Conservation (phyloP, 2,113 vertebrate species). For the Hymenochirus boettgeri region DNA sequence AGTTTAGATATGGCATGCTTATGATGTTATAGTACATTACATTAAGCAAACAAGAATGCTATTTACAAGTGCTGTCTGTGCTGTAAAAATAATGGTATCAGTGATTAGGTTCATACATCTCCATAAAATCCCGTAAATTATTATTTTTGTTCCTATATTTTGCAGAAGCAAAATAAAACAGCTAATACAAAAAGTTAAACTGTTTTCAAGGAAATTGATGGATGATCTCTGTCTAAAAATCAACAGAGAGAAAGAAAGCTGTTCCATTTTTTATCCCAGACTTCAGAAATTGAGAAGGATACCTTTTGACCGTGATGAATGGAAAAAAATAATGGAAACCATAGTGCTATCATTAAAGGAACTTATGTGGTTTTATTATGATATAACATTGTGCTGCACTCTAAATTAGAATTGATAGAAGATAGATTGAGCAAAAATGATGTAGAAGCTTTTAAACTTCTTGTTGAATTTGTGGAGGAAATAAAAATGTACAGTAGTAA, state of each 20-base stretch:
- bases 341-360: constrained; percentile 28
- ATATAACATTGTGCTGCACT: constrained; percentile 32
- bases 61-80: too few relatives aligned
- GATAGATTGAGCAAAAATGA: constrained; percentile 31
- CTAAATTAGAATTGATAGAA: constrained; percentile 35
- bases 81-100: too few relatives aligned
- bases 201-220: neutral
- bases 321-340: constrained; percentile 39
- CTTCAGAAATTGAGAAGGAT: constrained; percentile 37
- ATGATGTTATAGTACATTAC: too few relatives aligned
- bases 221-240: constrained; percentile 7
- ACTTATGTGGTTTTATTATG: constrained; percentile 37
- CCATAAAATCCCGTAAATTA: too few relatives aligned
- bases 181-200: neutral
- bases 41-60: too few relatives aligned
- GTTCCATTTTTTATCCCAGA: neutral
- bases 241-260: constrained; percentile 1
- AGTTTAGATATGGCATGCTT: too few relatives aligned
- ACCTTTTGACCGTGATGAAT: constrained; percentile 38
- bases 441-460: constrained; percentile 20
- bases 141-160: neutral
- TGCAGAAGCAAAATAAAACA: constrained; percentile 17
- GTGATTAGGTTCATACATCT: neutral
- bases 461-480: constrained; percentile 18
- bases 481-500: constrained; percentile 15